Evolutionary conservation across 2,888 invertebrate genomes (phyloP), one percentile per base, ranked within the genome.

Genomic region (Brenthis hecate): DNA sequence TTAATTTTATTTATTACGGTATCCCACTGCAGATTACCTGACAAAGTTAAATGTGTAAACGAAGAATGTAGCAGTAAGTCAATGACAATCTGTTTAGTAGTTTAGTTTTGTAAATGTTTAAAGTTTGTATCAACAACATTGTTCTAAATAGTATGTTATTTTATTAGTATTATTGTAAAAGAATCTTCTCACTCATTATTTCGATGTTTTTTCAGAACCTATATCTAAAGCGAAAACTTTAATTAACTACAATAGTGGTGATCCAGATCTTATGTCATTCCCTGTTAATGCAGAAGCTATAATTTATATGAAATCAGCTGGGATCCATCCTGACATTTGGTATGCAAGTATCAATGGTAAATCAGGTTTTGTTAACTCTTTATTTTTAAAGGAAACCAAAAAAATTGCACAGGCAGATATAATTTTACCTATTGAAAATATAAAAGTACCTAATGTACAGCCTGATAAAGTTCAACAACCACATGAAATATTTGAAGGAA

Each of bases 281-380:
- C 87, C 84, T 28, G 81, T 80, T 4, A 95, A 95, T 79, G 79
- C 86, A 8, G 87, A 94, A 0, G 94, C 95, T 13, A 89, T 86
- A 58, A 92, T 97, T 72, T 95, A 89, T 78, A 96, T 96, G 84
- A 97, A 96, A 87, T 94, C 95, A 76, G 95, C 95, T 79, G 96
- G 95, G 61, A 87, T 87, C 36, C 89, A 94, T 71, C 68, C 78
- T 28, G 94, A 94, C 72, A 83, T 95, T 61, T 96, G 96, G 96
- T 96, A 95, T 73, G 95, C 94, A 56, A 94, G 94, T 86, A 94
- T 96, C 57, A 89, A 94, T 73, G 96, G 95, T 47, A 94, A 94
- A 79, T 84, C 94, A 69, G 97, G 97, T 32, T 96, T 96, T 84
- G 94, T 94, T 0, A 95, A 94, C 32, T 87, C 89, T 65, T 80